A percentile compares a stretch with the other conserved stretches of the same genome.
Conservation (phyloP, 2,113 vertebrate genomes). For the Corythornis cristatus region DNA sequence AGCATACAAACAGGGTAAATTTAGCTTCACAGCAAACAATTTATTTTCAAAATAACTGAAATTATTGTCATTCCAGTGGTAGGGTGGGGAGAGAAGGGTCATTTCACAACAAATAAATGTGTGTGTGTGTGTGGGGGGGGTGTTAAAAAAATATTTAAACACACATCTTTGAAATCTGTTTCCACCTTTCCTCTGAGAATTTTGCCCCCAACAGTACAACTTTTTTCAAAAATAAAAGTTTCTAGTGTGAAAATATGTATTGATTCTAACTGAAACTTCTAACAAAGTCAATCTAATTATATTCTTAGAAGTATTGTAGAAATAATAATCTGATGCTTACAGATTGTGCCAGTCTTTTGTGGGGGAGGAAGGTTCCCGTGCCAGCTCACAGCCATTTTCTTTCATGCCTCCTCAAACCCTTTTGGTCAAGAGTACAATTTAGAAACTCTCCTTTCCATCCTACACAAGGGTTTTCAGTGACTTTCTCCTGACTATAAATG, state of each 20-base stretch:
- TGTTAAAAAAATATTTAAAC: not conserved
- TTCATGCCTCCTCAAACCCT: not conserved
- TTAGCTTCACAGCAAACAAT: not conserved
- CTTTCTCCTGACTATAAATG: not conserved
- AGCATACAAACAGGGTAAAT: not conserved
- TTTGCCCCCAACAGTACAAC: not conserved
- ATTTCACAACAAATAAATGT: not conserved
- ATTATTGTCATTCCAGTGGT: not conserved
- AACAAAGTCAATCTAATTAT: not conserved
- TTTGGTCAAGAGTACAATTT: not conserved
- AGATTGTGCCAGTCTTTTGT: not conserved
- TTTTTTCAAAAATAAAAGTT: not conserved
- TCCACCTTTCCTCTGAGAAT: not conserved
- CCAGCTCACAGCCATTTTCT: not conserved
- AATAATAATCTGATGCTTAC: not conserved
- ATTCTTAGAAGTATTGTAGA: not conserved
- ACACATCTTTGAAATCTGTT: not conserved
- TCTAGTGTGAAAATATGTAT: not conserved
- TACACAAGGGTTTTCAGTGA: accelerated
- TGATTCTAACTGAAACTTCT: not conserved
- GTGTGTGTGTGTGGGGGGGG: not conserved
- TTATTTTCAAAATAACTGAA: not conserved
- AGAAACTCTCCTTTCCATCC: not conserved
- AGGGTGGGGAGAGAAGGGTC: not conserved
- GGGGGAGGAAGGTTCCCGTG: not conserved